These are phyloP conservation scores for Laticauda laticaudata DNA, from an alignment of 2,113 vertebrate species.

Conservation along the genomic window DNA sequence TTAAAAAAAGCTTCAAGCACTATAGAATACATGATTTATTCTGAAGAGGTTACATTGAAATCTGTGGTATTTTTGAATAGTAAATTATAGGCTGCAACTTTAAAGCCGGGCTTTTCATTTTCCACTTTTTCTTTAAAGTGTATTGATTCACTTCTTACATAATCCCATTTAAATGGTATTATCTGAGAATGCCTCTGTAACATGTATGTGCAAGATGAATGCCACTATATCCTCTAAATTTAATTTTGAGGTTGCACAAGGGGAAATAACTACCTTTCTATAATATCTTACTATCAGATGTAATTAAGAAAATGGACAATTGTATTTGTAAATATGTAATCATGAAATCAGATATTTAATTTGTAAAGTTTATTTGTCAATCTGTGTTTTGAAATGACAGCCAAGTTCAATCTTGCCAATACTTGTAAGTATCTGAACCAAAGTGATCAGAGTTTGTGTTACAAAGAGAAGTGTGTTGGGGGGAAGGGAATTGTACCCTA, in stretches of 20 bases:
- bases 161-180: neutral
- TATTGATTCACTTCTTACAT: neutral
- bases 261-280: neutral
- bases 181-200: neutral
- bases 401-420: constrained; percentile 72
- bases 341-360: constrained; percentile 56
- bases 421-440: constrained; percentile 70
- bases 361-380: constrained; percentile 65
- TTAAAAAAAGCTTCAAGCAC: neutral
- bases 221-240: neutral
- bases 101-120: neutral
- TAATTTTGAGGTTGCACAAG: neutral
- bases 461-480: constrained; percentile 44
- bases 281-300: constrained; percentile 16
- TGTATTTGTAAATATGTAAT: constrained; percentile 42
- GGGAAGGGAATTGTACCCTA: constrained; percentile 65
- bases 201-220: neutral
- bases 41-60: neutral
- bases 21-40: neutral
- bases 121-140: neutral
- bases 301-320: constrained; percentile 31
- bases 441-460: constrained; percentile 66
- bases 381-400: constrained; percentile 65
- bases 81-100: neutral
- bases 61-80: neutral